Percentiles rank a stretch among this genome's conserved stretches.
phyloP scores from a whole-genome alignment of 2,888 invertebrate species.

The Hyles lineata region DNA sequence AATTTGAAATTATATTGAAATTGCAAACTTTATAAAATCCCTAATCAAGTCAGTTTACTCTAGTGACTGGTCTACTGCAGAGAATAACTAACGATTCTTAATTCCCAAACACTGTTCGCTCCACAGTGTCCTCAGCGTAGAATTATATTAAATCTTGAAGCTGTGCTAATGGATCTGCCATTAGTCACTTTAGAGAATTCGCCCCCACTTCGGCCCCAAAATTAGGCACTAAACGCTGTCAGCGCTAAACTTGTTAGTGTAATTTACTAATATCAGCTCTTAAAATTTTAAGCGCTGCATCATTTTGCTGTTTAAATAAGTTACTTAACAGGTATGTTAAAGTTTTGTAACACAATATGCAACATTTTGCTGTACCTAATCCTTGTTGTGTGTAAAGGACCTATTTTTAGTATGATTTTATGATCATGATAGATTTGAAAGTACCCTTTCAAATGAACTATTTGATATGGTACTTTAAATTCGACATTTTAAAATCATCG shows the following conservation, averaged over 20 bases:
- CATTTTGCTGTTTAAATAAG: background rate
- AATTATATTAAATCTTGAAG: constrained; percentile 19
- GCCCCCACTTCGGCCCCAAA: background rate
- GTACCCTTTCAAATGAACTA: too few relatives aligned
- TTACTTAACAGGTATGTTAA: background rate
- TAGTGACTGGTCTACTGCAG: background rate
- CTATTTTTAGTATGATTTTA: too few relatives aligned
- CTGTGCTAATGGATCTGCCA: constrained; percentile 11
- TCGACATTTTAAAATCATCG: too few relatives aligned
- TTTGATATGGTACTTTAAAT: too few relatives aligned
- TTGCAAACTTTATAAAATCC: too few relatives aligned
- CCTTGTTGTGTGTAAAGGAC: background rate
- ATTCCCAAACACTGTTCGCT: background rate
- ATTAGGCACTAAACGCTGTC: constrained; percentile 17
- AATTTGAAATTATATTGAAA: too few relatives aligned
- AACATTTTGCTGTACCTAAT: background rate
- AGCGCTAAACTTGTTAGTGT: background rate
- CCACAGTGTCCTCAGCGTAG: background rate
- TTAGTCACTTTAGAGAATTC: constrained; percentile 10
- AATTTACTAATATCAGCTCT: background rate
- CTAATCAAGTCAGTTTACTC: too few relatives aligned
- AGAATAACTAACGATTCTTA: background rate
- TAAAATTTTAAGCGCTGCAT: background rate
- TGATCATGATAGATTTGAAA: too few relatives aligned
- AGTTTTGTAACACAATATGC: background rate